phyloP scores from a whole-genome alignment of 1,140 invertebrate species.

The Phthorimaea operculella region DNA sequence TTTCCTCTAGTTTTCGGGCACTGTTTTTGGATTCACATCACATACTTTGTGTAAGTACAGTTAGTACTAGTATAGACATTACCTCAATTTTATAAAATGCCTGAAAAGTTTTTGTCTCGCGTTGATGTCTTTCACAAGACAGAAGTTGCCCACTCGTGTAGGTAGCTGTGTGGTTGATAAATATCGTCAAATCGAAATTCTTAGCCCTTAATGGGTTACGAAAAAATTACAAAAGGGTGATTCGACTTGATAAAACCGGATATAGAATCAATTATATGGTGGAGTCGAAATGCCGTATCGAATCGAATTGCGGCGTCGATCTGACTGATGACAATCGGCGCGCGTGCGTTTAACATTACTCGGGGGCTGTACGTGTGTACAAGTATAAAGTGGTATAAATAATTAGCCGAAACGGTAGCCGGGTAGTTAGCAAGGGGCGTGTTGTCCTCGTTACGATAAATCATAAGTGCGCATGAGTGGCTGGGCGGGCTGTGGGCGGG shows the following conservation, averaged over 20 bases:
- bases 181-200: not conserved
- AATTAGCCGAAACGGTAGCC: constrained; percentile 57
- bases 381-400: constrained; percentile 43
- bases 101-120: no score
- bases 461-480: constrained; percentile 60
- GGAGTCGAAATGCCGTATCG: constrained; percentile 27
- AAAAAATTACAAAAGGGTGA: not conserved
- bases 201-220: not conserved
- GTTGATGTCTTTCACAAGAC: no score
- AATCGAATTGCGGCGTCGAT: constrained; percentile 28
- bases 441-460: constrained; percentile 62
- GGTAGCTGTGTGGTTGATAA: no score
- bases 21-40: no score
- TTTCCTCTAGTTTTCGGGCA: no score
- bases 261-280: constrained; percentile 18
- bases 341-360: constrained; percentile 50
- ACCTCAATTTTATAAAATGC: no score
- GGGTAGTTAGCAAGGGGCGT: constrained; percentile 59
- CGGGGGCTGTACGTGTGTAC: constrained; percentile 14
- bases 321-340: constrained; percentile 31
- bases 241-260: constrained; percentile 1
- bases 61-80: no score
- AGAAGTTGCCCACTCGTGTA: no score
- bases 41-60: no score
- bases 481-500: constrained; percentile 56